A percentile compares a stretch with the other conserved stretches of the same genome.
phyloP scores from a whole-genome alignment of 2,888 invertebrate genomes.

The Linnaemya tessellans region DNA sequence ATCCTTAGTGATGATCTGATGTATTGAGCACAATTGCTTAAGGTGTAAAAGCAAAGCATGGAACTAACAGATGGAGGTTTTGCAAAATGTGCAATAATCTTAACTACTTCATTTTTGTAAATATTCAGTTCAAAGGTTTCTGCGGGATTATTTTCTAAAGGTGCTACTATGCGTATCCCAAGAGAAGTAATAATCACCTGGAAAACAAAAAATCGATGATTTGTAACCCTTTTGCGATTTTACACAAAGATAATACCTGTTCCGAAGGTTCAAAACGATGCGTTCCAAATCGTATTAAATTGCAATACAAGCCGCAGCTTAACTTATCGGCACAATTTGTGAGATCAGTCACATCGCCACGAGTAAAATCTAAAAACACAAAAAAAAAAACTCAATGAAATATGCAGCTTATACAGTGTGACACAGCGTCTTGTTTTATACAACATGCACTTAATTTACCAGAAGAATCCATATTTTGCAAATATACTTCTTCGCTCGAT shows the following conservation, averaged over 20 bases:
- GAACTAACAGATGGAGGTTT: slow-evolving; percentile 86
- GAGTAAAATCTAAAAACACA: slow-evolving; percentile 84
- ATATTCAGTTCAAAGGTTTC: slow-evolving; percentile 87
- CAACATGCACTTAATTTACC: slow-evolving; percentile 36
- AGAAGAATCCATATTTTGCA: slow-evolving; percentile 56
- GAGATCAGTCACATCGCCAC: slow-evolving; percentile 84
- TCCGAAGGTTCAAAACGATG: slow-evolving; percentile 91
- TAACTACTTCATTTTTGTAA: slow-evolving; percentile 88
- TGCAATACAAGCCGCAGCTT: slow-evolving; percentile 87
- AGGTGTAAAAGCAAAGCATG: slow-evolving; percentile 91
- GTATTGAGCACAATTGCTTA: slow-evolving; percentile 87
- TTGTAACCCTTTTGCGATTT: not conserved
- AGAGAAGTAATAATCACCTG: slow-evolving; percentile 86
- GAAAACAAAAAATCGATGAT: slow-evolving; percentile 27
- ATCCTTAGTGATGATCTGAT: slow-evolving; percentile 89
- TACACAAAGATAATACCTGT: slow-evolving; percentile 84
- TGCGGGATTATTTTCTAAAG: slow-evolving; percentile 84
- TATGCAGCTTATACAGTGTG: not conserved
- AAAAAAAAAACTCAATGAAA: slow-evolving; percentile 5
- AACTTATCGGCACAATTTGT: slow-evolving; percentile 83
- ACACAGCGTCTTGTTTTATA: slow-evolving; percentile 39
- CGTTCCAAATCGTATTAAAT: slow-evolving; percentile 93
- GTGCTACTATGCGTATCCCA: slow-evolving; percentile 86
- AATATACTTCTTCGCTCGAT: not conserved
- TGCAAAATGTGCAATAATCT: slow-evolving; percentile 90